phyloP scores from a whole-genome alignment of 37 sponge, comb jelly and placozoan species.

The Cliona cf. orientalis region DNA sequence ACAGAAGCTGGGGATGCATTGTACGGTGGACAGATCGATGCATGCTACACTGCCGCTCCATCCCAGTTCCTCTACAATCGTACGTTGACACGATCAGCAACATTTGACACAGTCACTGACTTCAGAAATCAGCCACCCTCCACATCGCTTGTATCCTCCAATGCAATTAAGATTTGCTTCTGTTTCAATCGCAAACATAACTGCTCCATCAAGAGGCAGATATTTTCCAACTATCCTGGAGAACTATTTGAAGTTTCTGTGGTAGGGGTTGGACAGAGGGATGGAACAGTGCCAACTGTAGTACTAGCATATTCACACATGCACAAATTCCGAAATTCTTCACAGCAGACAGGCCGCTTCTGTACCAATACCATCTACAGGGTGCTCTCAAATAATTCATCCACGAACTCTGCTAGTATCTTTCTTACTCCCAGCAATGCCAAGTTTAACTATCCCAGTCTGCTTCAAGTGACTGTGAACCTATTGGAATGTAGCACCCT shows the following conservation, averaged over 20 bases:
- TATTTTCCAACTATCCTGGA: constrained; percentile 13
- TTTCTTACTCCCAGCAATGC: too few species aligned
- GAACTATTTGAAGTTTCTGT: neutral
- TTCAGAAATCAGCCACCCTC: neutral
- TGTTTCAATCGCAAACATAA: neutral
- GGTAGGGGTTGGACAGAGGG: neutral
- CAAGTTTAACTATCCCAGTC: too few species aligned
- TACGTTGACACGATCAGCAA: neutral
- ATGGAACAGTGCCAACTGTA: neutral
- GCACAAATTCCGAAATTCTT: too few species aligned
- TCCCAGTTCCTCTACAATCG: neutral
- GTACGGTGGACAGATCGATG: constrained; percentile 2
- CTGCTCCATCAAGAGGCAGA: neutral
- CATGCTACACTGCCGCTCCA: neutral
- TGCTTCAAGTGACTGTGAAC: too few species aligned
- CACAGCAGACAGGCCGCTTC: too few species aligned
- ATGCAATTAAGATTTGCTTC: neutral
- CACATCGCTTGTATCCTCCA: neutral
- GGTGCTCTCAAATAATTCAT: too few species aligned
- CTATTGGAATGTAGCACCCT: too few species aligned
- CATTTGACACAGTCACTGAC: neutral
- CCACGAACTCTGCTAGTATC: too few species aligned
- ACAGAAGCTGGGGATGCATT: neutral
- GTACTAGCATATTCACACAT: too few species aligned
- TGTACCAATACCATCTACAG: too few species aligned